Conservation (phyloP, 2,888 invertebrate species). For the Timema podura region DNA sequence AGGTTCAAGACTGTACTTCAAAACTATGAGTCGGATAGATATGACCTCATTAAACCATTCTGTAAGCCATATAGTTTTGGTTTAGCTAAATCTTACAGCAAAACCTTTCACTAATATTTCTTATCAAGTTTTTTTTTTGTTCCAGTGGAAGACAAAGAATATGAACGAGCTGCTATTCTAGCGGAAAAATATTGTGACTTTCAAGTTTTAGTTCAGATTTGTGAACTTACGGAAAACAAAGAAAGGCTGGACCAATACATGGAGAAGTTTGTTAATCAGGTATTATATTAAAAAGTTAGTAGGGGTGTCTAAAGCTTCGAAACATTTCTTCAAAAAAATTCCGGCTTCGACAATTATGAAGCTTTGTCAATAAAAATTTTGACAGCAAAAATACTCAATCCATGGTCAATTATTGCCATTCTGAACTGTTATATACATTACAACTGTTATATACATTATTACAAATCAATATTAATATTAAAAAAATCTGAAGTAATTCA, state of each 20-base stretch:
- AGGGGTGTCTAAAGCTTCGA: too few relatives aligned
- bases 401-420: too few relatives aligned
- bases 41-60: slow-evolving; percentile 58
- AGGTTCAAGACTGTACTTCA: slow-evolving; percentile 56
- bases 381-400: too few relatives aligned
- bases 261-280: slow-evolving; percentile 60
- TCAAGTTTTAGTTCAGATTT: slow-evolving; percentile 73
- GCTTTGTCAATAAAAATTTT: too few relatives aligned
- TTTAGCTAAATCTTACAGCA: not conserved
- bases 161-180: slow-evolving; percentile 73
- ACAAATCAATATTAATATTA: too few relatives aligned
- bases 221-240: slow-evolving; percentile 70
- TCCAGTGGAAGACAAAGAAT: slow-evolving; percentile 69
- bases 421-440: too few relatives aligned
- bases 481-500: too few relatives aligned
- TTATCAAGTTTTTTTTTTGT: not conserved
- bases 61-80: slow-evolving; percentile 25
- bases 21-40: slow-evolving; percentile 63
- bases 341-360: too few relatives aligned
- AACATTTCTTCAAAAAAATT: too few relatives aligned
- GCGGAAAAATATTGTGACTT: slow-evolving; percentile 91
- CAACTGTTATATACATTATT: too few relatives aligned
- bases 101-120: not conserved
- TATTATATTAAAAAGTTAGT: slow-evolving; percentile 37
- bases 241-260: slow-evolving; percentile 67